Conservation (phyloP, 2,888 invertebrate species). For the Argynnis bischoffii region DNA sequence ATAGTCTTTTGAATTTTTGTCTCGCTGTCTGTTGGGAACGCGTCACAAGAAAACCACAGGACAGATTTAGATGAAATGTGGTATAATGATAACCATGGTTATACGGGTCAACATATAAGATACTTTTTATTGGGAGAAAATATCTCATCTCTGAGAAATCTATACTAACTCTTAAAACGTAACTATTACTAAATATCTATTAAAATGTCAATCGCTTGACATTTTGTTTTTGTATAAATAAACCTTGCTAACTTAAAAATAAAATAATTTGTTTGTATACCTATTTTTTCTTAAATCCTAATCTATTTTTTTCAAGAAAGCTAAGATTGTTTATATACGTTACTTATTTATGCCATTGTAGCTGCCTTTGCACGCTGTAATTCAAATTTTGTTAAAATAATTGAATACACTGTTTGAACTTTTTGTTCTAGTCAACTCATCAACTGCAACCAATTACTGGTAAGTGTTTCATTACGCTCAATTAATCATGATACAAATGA, state of each 20-base stretch:
- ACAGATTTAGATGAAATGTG: too few species aligned
- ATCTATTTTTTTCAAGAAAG: not conserved
- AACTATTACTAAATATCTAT: too few species aligned
- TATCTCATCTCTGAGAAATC: too few species aligned
- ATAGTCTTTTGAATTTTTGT: too few species aligned
- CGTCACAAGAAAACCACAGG: too few species aligned
- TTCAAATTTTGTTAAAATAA: constrained; percentile 36
- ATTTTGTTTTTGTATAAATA: not conserved
- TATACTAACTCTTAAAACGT: too few species aligned
- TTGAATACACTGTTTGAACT: constrained; percentile 37
- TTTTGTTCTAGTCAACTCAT: constrained; percentile 29
- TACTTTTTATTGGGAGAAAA: too few species aligned
- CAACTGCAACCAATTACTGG: constrained; percentile 35
- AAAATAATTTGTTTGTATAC: constrained; percentile 7
- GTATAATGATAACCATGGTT: too few species aligned
- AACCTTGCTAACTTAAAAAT: not conserved
- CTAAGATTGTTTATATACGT: constrained; percentile 21
- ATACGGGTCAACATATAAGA: too few species aligned
- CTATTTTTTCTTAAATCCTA: not conserved
- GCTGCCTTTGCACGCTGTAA: constrained; percentile 29
- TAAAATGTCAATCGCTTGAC: not conserved
- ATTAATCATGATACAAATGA: constrained; percentile 13
- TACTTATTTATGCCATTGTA: constrained; percentile 31
- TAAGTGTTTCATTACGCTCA: constrained; percentile 29
- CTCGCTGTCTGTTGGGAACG: too few species aligned